Percentiles rank a stretch among this genome's conserved stretches.
Conservation (phyloP, 2,888 invertebrate species). For the Drosophila phalerata region DNA sequence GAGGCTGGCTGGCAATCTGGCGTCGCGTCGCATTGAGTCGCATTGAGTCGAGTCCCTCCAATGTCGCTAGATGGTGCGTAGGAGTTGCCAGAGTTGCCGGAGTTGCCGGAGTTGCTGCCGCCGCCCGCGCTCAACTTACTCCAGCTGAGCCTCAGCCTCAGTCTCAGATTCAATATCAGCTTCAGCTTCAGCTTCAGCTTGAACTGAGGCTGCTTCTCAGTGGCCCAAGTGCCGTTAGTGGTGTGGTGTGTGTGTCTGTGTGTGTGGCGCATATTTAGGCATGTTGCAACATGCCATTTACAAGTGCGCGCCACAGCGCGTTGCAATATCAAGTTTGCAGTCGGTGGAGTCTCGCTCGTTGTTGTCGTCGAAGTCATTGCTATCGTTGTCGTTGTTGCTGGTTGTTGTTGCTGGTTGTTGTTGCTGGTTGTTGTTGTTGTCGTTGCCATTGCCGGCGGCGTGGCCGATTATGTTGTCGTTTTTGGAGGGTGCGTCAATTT, state of each 20-base stretch:
- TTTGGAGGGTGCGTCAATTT: constrained; percentile 79
- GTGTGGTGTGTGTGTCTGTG: constrained; percentile 54
- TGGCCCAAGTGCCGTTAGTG: constrained; percentile 59
- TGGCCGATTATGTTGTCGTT: constrained; percentile 78
- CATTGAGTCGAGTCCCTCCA: constrained; percentile 41
- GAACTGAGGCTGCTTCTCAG: constrained; percentile 16
- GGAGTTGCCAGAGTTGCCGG: no score
- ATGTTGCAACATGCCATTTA: constrained; percentile 82
- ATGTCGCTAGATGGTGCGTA: constrained; percentile 69
- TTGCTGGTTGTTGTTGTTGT: constrained; percentile 24
- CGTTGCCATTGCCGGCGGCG: constrained; percentile 70
- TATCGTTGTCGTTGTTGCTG: constrained; percentile 29
- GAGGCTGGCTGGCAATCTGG: constrained; percentile 71
- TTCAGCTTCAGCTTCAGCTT: not conserved
- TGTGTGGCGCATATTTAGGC: constrained; percentile 79
- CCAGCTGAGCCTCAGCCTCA: not conserved
- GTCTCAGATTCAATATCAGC: not conserved
- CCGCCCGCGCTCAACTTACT: constrained; percentile 34
- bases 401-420: constrained; percentile 10
- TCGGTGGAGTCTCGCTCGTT: constrained; percentile 14
- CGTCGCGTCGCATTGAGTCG: constrained; percentile 5
- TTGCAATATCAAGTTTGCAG: constrained; percentile 62
- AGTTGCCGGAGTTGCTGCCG: constrained; percentile 61
- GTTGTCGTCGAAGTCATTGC: constrained; percentile 30
- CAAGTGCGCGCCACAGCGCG: constrained; percentile 76